A percentile compares a stretch with the other conserved stretches of the same genome.
phyloP scores from a whole-genome alignment of 2,797 vertebrate genomes.

The Nothura maculosa region DNA sequence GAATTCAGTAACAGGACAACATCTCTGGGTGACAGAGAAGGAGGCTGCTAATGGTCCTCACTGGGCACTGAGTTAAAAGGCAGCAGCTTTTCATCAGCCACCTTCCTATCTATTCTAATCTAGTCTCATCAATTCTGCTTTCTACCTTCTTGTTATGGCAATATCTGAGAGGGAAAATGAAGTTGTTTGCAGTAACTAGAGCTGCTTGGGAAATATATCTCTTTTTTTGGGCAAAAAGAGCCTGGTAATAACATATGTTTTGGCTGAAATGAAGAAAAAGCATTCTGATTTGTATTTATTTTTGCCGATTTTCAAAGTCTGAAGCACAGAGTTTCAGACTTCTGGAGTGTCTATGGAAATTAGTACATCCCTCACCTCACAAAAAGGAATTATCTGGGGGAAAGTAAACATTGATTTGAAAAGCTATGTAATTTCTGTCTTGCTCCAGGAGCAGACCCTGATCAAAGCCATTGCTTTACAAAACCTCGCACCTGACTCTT shows the following conservation, averaged over 20 bases:
- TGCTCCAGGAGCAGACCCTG: rapidly evolving
- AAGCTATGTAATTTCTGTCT: neutral
- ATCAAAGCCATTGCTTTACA: neutral
- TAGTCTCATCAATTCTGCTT: slow-evolving; percentile 29
- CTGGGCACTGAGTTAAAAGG: neutral
- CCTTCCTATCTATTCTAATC: neutral
- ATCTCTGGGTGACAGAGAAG: neutral
- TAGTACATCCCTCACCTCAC: neutral
- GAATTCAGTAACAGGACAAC: neutral
- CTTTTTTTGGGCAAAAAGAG: neutral
- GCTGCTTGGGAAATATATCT: slow-evolving; percentile 13
- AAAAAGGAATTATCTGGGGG: neutral
- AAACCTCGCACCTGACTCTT: neutral
- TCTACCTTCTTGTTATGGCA: neutral
- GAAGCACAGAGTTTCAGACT: slow-evolving; percentile 1
- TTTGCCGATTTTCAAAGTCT: neutral
- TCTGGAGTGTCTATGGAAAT: neutral
- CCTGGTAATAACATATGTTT: neutral
- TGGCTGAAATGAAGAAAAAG: slow-evolving; percentile 24
- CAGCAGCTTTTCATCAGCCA: neutral
- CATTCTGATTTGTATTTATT: slow-evolving; percentile 35
- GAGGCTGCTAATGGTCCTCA: neutral
- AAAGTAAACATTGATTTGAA: neutral
- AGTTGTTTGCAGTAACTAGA: neutral
- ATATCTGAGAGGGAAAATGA: slow-evolving; percentile 13